Percentiles rank a stretch among this genome's conserved stretches.
These are phyloP conservation scores for Ormyrus thymus DNA, from an alignment of 2,888 invertebrate genomes.

Conservation along the genomic window DNA sequence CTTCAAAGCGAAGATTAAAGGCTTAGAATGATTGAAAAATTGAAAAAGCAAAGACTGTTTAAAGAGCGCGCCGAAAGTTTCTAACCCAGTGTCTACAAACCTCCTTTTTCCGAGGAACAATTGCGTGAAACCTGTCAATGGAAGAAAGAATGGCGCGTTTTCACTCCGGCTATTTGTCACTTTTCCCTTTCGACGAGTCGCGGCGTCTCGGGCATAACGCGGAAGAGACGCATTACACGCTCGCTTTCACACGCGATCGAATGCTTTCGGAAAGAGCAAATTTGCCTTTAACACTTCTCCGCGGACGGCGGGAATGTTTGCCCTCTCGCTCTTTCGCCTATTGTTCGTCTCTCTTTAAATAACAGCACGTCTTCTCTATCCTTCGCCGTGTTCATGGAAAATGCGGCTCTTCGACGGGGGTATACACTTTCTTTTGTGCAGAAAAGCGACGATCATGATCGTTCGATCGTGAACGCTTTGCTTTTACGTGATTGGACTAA, in stretches of 20 bases:
- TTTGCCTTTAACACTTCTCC: slow-evolving; percentile 38
- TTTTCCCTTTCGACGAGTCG: slow-evolving; percentile 30
- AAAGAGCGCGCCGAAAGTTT: too few relatives aligned
- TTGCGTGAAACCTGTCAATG: neutral
- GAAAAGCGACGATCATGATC: too few relatives aligned
- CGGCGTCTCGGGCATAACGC: neutral
- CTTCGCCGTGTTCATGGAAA: neutral
- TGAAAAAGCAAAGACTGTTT: too few relatives aligned
- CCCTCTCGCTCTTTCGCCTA: neutral
- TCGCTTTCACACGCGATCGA: slow-evolving; percentile 44
- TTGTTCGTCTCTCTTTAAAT: slow-evolving; percentile 15
- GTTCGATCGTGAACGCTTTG: too few relatives aligned
- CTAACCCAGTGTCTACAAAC: too few relatives aligned
- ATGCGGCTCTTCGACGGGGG: neutral
- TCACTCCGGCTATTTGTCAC: slow-evolving; percentile 41
- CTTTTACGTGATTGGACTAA: too few relatives aligned
- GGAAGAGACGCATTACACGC: slow-evolving; percentile 30
- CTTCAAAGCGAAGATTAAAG: too few relatives aligned
- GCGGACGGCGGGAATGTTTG: slow-evolving; percentile 1
- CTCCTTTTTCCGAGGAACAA: neutral
- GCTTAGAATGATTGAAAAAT: too few relatives aligned
- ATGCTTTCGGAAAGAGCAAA: slow-evolving; percentile 38
- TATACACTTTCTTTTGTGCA: neutral
- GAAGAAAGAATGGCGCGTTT: slow-evolving; percentile 7
- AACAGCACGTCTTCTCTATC: neutral